Percentiles rank a stretch among this genome's conserved stretches.
Conservation (phyloP, 2,888 invertebrate genomes). For the Athalia circularis region DNA sequence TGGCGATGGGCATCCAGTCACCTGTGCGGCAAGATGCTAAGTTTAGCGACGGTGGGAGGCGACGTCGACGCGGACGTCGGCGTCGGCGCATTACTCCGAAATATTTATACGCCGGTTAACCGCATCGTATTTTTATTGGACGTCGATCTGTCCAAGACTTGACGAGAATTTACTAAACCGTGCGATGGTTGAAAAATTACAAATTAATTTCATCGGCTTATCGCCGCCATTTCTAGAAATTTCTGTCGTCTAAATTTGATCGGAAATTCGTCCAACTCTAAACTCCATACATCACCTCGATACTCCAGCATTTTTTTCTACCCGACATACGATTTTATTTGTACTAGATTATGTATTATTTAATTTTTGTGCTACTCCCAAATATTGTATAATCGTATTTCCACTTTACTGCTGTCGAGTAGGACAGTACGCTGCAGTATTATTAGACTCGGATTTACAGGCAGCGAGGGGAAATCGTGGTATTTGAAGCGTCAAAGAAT, state of each 20-base stretch:
- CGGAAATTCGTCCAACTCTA: not conserved
- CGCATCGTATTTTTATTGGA: conserved; percentile 69
- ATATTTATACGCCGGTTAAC: conserved; percentile 69
- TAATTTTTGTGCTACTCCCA: not conserved
- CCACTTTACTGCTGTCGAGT: not conserved
- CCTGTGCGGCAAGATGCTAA: conserved; percentile 70
- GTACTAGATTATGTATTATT: not conserved
- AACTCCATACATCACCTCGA: too few relatives aligned
- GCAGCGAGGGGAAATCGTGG: conserved; percentile 20
- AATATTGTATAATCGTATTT: conserved; percentile 15
- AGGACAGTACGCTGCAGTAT: conserved; percentile 38
- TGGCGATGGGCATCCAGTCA: conserved; percentile 56
- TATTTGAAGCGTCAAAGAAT: conserved; percentile 27
- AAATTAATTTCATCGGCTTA: not conserved
- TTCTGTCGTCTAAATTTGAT: not conserved
- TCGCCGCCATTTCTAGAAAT: not conserved
- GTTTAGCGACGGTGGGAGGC: conserved; percentile 66
- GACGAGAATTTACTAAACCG: not conserved
- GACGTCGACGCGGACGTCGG: conserved; percentile 61
- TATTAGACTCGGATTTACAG: conserved; percentile 32
- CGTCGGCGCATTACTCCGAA: conserved; percentile 67
- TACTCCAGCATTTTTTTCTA: too few relatives aligned
- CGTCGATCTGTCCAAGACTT: conserved; percentile 31
- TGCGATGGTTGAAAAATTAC: not conserved
- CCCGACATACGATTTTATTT: too few relatives aligned